These are phyloP conservation scores for Itoplectis maculator DNA, from an alignment of 2,888 invertebrate species.

Conservation along the genomic window DNA sequence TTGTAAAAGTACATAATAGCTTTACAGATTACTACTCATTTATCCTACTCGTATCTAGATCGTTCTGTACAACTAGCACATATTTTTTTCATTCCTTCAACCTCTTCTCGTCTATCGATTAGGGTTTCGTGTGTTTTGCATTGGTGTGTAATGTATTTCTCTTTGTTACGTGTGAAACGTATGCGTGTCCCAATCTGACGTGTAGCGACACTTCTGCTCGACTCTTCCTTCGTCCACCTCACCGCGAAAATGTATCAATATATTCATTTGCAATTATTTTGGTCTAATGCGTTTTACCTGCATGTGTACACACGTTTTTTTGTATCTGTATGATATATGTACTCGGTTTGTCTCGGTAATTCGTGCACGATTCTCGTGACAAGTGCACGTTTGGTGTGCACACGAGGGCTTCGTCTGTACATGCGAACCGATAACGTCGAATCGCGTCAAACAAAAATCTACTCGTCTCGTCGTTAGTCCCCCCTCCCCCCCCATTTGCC, in stretches of 20 bases:
- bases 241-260: constrained; percentile 75
- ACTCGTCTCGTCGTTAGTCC: constrained; percentile 45
- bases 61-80: constrained; percentile 57
- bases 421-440: constrained; percentile 29
- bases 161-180: constrained; percentile 33
- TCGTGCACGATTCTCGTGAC: constrained; percentile 33
- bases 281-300: constrained; percentile 73
- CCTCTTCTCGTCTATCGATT: background rate
- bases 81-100: constrained; percentile 20
- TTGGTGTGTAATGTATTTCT: background rate
- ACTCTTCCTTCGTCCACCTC: constrained; percentile 21
- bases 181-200: constrained; percentile 3
- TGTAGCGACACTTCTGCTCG: constrained; percentile 4
- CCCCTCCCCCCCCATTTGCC: constrained; percentile 29
- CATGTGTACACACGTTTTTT: constrained; percentile 65
- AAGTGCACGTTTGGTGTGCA: constrained; percentile 48
- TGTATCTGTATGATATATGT: constrained; percentile 46
- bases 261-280: constrained; percentile 77
- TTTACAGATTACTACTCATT: constrained; percentile 49
- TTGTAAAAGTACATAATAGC: constrained; percentile 42
- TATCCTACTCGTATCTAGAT: constrained; percentile 46
- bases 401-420: constrained; percentile 31
- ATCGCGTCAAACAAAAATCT: constrained; percentile 38
- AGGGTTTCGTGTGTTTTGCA: constrained; percentile 43
- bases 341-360: constrained; percentile 43